Percentiles rank a stretch among this genome's conserved stretches.
These are phyloP conservation scores for Athetis lepigone DNA, from an alignment of 2,888 invertebrate species.

Conservation along the genomic window DNA sequence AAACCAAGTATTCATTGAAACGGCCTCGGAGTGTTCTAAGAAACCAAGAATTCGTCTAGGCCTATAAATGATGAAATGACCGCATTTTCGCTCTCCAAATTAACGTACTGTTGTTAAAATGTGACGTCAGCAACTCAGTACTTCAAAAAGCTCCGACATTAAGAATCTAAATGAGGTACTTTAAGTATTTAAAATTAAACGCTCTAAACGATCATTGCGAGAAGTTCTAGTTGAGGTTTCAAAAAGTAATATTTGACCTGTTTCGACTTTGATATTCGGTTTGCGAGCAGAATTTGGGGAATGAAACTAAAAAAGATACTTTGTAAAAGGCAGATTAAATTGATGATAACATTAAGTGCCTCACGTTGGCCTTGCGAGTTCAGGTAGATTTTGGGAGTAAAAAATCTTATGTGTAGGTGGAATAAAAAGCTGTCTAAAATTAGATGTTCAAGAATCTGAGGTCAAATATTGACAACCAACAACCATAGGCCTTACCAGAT, in stretches of 20 bases:
- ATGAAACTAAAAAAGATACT: conserved; percentile 35
- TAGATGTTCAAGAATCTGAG: conserved; percentile 9
- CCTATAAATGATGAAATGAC: conserved; percentile 24
- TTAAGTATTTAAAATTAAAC: conserved; percentile 28
- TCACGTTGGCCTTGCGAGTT: conserved; percentile 33
- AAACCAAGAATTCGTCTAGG: background rate
- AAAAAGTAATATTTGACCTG: conserved; percentile 37
- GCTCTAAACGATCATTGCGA: conserved; percentile 15
- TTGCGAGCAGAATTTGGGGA: conserved; percentile 24
- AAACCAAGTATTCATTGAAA: background rate
- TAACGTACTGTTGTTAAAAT: conserved; percentile 17
- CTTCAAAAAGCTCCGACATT: conserved; percentile 10
- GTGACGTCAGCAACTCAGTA: conserved; percentile 15
- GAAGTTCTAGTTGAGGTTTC: conserved; percentile 19
- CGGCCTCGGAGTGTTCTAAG: conserved; percentile 19
- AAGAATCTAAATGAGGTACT: conserved; percentile 8
- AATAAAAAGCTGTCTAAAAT: conserved; percentile 36
- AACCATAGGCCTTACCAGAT: background rate
- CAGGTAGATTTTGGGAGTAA: conserved; percentile 45
- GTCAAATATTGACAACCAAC: background rate
- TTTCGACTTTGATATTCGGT: conserved; percentile 28
- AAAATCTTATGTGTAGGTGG: conserved; percentile 22
- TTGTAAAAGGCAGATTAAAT: conserved; percentile 45
- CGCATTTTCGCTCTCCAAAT: conserved; percentile 42
- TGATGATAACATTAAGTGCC: conserved; percentile 41